A percentile compares a stretch with the other conserved stretches of the same genome.
Evolutionary conservation across 2,888 invertebrate genomes (phyloP).

Genomic region (Drosophila koepferae): DNA sequence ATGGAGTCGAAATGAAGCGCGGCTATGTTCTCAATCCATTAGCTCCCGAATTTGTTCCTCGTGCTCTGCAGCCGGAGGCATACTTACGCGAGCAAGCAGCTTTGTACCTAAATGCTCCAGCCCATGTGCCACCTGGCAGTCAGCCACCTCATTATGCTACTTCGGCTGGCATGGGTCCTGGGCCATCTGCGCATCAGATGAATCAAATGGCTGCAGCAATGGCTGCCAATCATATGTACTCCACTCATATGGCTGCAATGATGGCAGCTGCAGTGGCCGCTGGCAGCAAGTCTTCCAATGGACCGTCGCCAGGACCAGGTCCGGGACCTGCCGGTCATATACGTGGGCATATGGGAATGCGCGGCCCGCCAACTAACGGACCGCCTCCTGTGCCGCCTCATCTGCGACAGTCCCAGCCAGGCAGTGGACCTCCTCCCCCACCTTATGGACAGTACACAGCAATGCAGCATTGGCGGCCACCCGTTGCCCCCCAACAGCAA

Average conservation of each 20-base stretch:
- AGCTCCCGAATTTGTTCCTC: constrained; percentile 92
- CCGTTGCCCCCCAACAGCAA: constrained; percentile 76
- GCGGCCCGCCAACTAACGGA: constrained; percentile 70
- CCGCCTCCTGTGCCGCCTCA: constrained; percentile 79
- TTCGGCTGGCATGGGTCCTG: constrained; percentile 69
- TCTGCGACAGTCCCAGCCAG: constrained; percentile 69
- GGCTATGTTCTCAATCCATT: constrained; percentile 92
- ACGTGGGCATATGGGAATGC: constrained; percentile 74
- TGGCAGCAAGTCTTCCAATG: constrained; percentile 64
- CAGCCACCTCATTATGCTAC: constrained; percentile 62
- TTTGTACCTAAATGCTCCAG: constrained; percentile 75
- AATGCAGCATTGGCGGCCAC: constrained; percentile 83
- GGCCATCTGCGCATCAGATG: constrained; percentile 70
- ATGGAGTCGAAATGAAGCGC: constrained; percentile 91
- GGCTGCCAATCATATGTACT: constrained; percentile 80
- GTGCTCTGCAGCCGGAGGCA: constrained; percentile 86
- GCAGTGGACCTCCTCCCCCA: constrained; percentile 61
- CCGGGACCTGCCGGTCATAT: constrained; percentile 68
- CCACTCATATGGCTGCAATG: constrained; percentile 80
- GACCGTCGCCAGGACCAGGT: constrained; percentile 66
- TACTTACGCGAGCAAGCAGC: constrained; percentile 85
- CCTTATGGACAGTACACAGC: constrained; percentile 83
- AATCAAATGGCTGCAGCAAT: constrained; percentile 79
- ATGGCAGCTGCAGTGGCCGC: constrained; percentile 68
- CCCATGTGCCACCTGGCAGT: constrained; percentile 51